Base-by-base conservation (phyloP, 2,113 vertebrate genomes). In the Tyto alba region DNA sequence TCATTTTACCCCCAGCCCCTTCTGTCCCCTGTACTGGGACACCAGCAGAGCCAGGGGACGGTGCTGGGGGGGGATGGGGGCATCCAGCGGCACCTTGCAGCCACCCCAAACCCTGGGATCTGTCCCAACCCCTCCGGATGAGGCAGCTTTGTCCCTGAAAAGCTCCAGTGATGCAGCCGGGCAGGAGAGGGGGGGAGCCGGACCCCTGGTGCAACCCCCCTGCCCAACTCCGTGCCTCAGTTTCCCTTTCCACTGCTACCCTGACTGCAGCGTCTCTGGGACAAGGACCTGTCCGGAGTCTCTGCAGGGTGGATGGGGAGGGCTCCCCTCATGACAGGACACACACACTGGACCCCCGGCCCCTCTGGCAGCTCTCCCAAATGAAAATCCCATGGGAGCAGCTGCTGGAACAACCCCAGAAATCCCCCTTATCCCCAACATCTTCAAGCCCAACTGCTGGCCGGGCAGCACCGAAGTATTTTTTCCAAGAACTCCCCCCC, bases 281-380 rank as follows among this genome's bases (percentile, higher is more conserved):
- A n/a, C 32, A 30, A 57, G 27, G 36, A 66, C 12, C 66, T 3
- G 0, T 11, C 21, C 81, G 3, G 32, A n/a, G 13, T 5, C 32
- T 43, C 64, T 14, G 62, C 52, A 13, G 75, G 47, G 53, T 13
- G 10, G 16, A 6, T 0, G 2, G 12, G 41, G 30, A 29, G 34
- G 29, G 11, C 0, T 43, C 5, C 12, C 22, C 36, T 1, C n/a
- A 0, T 3, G 47, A 4, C 0, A 1, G 45, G 50, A n/a, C 23
- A 6, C 56, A 26, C 34, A 10, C 2, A 32, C 53, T 3, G 48
- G 16, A 43, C 4, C 40, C 21, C 10, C 2, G 1, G 0, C 16
- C 15, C 29, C 34, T 16, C 34, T 3, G 1, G 4, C 55, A 43
- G n/a, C 48, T 38, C 27, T 41, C 67, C 47, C 72, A 22, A 9